Evolutionary conservation across 2,113 vertebrate species (phyloP).

Genomic region (Carettochelys insculpta): DNA sequence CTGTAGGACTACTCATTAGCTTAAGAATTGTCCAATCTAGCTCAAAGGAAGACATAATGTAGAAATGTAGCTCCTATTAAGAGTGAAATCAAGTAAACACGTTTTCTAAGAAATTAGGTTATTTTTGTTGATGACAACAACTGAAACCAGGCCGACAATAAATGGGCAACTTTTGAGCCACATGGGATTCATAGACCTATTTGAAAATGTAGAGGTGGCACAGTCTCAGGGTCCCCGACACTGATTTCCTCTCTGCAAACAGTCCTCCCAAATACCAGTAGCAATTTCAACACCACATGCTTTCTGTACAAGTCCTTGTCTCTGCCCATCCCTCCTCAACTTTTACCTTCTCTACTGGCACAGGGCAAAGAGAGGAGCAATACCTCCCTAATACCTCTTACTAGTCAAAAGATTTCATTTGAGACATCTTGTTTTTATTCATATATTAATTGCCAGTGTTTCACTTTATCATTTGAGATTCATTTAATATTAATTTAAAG

Average conservation of each 20-base stretch:
- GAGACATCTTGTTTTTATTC: conserved; percentile 41
- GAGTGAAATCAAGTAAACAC: not conserved
- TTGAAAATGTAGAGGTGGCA: not conserved
- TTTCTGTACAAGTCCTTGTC: not conserved
- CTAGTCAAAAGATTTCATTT: conserved; percentile 25
- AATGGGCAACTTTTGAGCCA: not conserved
- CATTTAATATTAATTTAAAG: conserved; percentile 53
- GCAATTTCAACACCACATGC: not conserved
- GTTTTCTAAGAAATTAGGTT: not conserved
- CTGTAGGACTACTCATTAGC: not conserved
- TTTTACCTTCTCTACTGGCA: not conserved
- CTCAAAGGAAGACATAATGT: not conserved
- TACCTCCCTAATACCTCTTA: not conserved
- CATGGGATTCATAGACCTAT: not conserved
- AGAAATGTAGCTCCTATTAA: not conserved
- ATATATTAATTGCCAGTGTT: conserved; percentile 40
- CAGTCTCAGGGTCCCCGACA: not conserved
- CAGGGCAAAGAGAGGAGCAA: not conserved
- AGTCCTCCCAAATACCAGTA: not conserved
- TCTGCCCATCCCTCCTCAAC: too few species aligned
- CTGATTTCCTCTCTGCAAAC: not conserved
- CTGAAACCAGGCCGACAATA: not conserved
- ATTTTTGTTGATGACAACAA: too few species aligned
- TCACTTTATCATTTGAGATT: conserved; percentile 61
- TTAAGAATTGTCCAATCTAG: not conserved